These are phyloP conservation scores for Babylonia areolata DNA, from an alignment of 1,140 invertebrate genomes.

Conservation along the genomic window DNA sequence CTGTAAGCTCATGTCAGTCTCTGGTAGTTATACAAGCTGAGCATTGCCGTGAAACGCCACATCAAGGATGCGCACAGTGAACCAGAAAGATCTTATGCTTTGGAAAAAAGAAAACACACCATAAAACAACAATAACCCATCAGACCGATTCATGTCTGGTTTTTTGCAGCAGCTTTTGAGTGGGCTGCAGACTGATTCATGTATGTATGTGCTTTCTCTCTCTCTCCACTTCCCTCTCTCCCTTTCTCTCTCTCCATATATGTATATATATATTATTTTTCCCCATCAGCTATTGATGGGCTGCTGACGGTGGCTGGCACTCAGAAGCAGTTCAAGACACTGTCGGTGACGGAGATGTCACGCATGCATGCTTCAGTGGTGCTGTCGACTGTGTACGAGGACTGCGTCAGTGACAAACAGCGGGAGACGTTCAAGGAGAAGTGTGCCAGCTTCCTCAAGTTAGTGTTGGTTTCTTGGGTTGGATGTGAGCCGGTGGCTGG, in stretches of 20 bases:
- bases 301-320: conserved; percentile 76
- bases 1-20: too few species aligned
- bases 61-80: too few species aligned
- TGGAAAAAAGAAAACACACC: too few species aligned
- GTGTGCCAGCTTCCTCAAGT: conserved; percentile 90
- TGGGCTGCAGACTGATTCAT: too few species aligned
- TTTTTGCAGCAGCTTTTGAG: too few species aligned
- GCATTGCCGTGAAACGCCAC: too few species aligned
- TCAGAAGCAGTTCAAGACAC: conserved; percentile 71
- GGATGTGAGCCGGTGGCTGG: neutral
- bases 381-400: conserved; percentile 92
- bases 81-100: too few species aligned
- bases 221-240: too few species aligned
- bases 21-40: too few species aligned
- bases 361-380: conserved; percentile 91
- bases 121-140: too few species aligned
- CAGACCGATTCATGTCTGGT: too few species aligned
- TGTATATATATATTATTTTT: neutral
- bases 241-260: neutral
- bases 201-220: too few species aligned
- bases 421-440: conserved; percentile 86
- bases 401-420: conserved; percentile 93
- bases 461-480: conserved; percentile 45
- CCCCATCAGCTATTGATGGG: conserved; percentile 73
- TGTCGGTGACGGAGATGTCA: conserved; percentile 88